Conservation (phyloP, 2,888 invertebrate genomes). For the Caprella mutica region DNA sequence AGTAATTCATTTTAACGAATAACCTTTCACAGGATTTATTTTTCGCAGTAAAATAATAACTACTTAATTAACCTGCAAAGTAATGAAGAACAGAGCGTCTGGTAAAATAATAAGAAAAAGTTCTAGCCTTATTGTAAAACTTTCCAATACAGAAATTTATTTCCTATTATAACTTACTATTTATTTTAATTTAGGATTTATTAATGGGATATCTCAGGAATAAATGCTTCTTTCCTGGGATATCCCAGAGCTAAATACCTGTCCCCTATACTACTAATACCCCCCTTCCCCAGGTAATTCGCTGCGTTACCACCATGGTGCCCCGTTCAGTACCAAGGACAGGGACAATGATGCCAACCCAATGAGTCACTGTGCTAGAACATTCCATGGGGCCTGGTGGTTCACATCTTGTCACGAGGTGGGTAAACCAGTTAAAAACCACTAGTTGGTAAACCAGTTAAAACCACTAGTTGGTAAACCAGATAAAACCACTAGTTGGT, state of each 20-base stretch:
- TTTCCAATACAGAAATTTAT: too few relatives aligned
- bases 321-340: constrained; percentile 36
- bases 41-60: too few relatives aligned
- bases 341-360: constrained; percentile 35
- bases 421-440: too few relatives aligned
- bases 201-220: neutral
- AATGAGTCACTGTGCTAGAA: constrained; percentile 35
- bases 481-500: too few relatives aligned
- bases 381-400: constrained; percentile 37
- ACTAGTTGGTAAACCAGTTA: too few relatives aligned
- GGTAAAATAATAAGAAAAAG: too few relatives aligned
- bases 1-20: too few relatives aligned
- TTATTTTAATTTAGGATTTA: neutral
- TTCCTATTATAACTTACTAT: neutral
- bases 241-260: neutral
- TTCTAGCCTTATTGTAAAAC: too few relatives aligned
- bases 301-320: constrained; percentile 35
- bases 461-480: too few relatives aligned
- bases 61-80: too few relatives aligned
- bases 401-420: constrained; percentile 36
- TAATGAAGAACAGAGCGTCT: too few relatives aligned
- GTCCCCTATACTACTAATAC: neutral
- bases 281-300: constrained; percentile 35
- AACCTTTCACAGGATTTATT: too few relatives aligned
- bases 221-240: neutral